Conservation (phyloP, 1,140 invertebrate genomes). For the Pissodes strobi region DNA sequence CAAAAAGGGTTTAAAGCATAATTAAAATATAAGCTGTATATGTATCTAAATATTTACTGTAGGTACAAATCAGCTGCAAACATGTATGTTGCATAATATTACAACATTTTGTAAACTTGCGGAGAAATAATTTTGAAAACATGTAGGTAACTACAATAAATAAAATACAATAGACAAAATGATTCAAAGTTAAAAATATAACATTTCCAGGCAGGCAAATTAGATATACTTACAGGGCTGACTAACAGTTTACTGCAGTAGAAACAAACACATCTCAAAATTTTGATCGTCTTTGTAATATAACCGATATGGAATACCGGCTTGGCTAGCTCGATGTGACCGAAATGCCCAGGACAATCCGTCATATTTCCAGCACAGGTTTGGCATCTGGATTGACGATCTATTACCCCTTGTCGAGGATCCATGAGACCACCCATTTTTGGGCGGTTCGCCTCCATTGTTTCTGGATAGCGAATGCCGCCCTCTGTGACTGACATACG, state of each 20-base stretch:
- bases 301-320: conserved; percentile 99
- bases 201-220: too few species aligned
- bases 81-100: too few species aligned
- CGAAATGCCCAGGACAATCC: conserved; percentile 99
- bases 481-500: conserved; percentile 98
- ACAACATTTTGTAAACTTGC: too few species aligned
- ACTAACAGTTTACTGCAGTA: conserved; percentile 96
- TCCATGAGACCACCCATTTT: conserved; percentile 99
- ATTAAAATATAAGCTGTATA: too few species aligned
- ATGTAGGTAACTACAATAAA: too few species aligned
- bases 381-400: conserved; percentile 90
- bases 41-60: too few species aligned
- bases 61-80: too few species aligned
- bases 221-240: conserved; percentile 75
- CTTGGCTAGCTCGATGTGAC: conserved; percentile 98
- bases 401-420: conserved; percentile 96
- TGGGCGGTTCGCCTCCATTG: conserved; percentile 96
- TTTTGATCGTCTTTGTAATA: conserved; percentile 96
- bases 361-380: conserved; percentile 98
- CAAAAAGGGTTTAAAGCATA: too few species aligned
- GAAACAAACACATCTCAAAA: conserved; percentile 95
- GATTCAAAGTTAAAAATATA: too few species aligned
- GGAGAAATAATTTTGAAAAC: too few species aligned
- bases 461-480: conserved; percentile 95
- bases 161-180: too few species aligned